Percentiles rank a stretch among this genome's conserved stretches.
phyloP scores from a whole-genome alignment of 1,140 invertebrate genomes.

The Harpegnathos saltator region DNA sequence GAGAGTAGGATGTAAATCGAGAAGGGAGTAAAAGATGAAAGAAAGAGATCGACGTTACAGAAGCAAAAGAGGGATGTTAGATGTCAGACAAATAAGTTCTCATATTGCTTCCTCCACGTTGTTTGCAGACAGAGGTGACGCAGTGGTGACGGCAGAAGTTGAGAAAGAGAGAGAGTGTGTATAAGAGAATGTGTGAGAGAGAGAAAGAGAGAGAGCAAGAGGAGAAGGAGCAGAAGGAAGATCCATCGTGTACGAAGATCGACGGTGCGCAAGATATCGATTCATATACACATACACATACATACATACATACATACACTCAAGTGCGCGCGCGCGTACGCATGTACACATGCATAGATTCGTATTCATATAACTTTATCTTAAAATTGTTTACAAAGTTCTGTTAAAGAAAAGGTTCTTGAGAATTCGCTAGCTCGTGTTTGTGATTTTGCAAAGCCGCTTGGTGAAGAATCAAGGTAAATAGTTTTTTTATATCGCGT shows the following conservation, averaged over 20 bases:
- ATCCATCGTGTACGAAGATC: slow-evolving; percentile 26
- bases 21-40: slow-evolving; percentile 30
- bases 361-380: slow-evolving; percentile 42
- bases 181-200: too few relatives aligned
- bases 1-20: slow-evolving; percentile 20
- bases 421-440: background rate
- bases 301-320: slow-evolving; percentile 33
- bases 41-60: background rate
- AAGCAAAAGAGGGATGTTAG: slow-evolving; percentile 20
- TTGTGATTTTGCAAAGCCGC: slow-evolving; percentile 19
- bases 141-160: slow-evolving; percentile 71
- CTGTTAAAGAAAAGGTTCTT: slow-evolving; percentile 13
- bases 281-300: slow-evolving; percentile 45
- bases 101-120: slow-evolving; percentile 67
- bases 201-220: background rate
- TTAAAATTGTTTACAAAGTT: slow-evolving; percentile 43
- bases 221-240: slow-evolving; percentile 8
- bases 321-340: slow-evolving; percentile 31
- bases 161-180: slow-evolving; percentile 43
- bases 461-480: background rate
- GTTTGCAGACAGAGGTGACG: slow-evolving; percentile 77
- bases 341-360: slow-evolving; percentile 32
- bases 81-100: slow-evolving; percentile 70
- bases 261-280: slow-evolving; percentile 41
- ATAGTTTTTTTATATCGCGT: too few relatives aligned